Evolutionary conservation across 2,113 vertebrate genomes (phyloP).

Genomic region (Diadophis punctatus): DNA sequence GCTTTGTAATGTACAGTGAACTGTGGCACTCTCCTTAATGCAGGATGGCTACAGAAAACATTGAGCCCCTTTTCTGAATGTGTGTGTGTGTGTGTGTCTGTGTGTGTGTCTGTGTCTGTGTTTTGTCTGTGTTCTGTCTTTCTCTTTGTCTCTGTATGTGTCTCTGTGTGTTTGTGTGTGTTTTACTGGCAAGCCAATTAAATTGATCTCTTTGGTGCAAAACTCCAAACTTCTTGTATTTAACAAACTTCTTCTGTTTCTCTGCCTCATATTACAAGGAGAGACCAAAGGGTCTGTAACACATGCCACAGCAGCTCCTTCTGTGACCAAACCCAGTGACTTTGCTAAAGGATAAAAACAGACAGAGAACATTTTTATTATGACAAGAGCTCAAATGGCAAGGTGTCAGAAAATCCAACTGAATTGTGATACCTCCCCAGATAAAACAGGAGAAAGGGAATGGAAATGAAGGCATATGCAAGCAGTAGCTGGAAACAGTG

Average conservation of each 20-base stretch:
- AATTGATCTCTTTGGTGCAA: constrained; percentile 21
- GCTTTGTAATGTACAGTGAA: not conserved
- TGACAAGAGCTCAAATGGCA: constrained; percentile 46
- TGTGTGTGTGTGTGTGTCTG: not conserved
- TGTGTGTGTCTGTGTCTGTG: not conserved
- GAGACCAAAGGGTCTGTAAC: constrained; percentile 14
- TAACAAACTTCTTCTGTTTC: constrained; percentile 30
- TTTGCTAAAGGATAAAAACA: constrained; percentile 32
- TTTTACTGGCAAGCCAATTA: not conserved
- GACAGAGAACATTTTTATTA: constrained; percentile 37
- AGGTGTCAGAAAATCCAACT: constrained; percentile 31
- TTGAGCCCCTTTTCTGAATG: not conserved
- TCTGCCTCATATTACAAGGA: constrained; percentile 9
- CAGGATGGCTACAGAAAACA: not conserved
- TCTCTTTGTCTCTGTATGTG: not conserved
- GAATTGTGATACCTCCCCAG: constrained; percentile 21
- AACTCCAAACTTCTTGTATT: constrained; percentile 34
- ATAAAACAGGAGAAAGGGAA: constrained; percentile 35
- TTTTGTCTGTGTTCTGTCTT: not conserved
- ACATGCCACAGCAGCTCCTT: constrained; percentile 26
- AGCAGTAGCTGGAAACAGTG: not conserved
- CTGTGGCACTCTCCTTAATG: not conserved
- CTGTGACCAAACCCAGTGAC: constrained; percentile 5
- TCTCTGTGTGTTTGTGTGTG: not conserved
- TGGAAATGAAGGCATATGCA: constrained; percentile 39